Conservation (phyloP, 2,888 invertebrate genomes). For the Drosophila neotestacea region DNA sequence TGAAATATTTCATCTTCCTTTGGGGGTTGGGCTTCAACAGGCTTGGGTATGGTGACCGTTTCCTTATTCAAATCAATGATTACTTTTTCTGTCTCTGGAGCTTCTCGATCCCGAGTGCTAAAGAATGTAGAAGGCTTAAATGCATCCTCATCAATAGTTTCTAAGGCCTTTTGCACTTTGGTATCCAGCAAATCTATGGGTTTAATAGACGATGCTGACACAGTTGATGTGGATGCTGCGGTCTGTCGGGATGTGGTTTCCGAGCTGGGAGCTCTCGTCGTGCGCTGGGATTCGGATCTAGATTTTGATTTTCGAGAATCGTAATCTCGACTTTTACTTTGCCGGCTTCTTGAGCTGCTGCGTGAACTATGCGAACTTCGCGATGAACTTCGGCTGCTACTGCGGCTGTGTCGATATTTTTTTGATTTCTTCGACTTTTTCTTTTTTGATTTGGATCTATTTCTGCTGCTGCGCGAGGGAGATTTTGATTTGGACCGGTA, state of each 20-base stretch:
- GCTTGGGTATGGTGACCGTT: constrained; percentile 88
- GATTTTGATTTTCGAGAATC: constrained; percentile 71
- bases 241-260: constrained; percentile 66
- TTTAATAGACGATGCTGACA: constrained; percentile 43
- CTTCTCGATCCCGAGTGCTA: constrained; percentile 87
- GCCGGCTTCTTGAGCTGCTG: constrained; percentile 68
- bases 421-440: constrained; percentile 82
- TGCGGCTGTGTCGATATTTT: constrained; percentile 76
- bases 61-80: constrained; percentile 90
- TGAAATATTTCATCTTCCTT: constrained; percentile 88
- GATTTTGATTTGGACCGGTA: constrained; percentile 74
- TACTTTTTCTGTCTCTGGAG: constrained; percentile 86
- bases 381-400: constrained; percentile 74
- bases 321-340: constrained; percentile 63
- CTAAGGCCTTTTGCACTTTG: constrained; percentile 86
- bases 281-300: constrained; percentile 61
- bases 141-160: constrained; percentile 89
- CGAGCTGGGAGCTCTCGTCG: constrained; percentile 67
- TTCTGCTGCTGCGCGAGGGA: constrained; percentile 50
- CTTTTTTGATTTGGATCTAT: constrained; percentile 76
- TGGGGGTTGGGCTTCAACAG: constrained; percentile 85
- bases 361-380: constrained; percentile 56
- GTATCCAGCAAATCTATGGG: constrained; percentile 72
- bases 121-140: constrained; percentile 88
- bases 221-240: not conserved